Evolutionary conservation across 2,113 vertebrate species (phyloP).

Genomic region (Takifugu flavidus): DNA sequence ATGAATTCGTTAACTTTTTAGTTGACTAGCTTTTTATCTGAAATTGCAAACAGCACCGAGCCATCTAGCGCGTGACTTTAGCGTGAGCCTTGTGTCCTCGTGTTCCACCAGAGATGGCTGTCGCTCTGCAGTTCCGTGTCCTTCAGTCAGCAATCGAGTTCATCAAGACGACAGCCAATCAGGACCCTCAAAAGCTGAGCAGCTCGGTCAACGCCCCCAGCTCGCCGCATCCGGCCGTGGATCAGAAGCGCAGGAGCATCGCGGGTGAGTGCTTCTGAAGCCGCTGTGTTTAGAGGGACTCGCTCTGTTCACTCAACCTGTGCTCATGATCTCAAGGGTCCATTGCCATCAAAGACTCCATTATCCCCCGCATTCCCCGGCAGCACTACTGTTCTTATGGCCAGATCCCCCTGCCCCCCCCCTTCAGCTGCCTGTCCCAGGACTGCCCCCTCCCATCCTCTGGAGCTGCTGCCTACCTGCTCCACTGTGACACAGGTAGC

Average conservation of each 20-base stretch:
- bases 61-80: too few species aligned
- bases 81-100: neutral
- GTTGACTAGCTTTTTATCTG: neutral
- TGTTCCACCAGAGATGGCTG: conserved; percentile 82
- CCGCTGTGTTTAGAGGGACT: neutral
- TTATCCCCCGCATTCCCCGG: conserved; percentile 75
- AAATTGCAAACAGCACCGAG: too few species aligned
- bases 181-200: conserved; percentile 78
- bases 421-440: conserved; percentile 73
- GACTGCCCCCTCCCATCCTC: conserved; percentile 68
- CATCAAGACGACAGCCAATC: conserved; percentile 89
- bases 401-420: conserved; percentile 72
- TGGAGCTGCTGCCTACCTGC: conserved; percentile 63
- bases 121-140: conserved; percentile 87
- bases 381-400: conserved; percentile 77
- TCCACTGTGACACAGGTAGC: conserved; percentile 75
- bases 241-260: conserved; percentile 90
- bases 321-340: conserved; percentile 77
- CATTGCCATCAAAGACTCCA: conserved; percentile 83
- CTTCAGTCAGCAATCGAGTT: conserved; percentile 92
- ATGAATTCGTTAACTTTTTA: neutral
- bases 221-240: conserved; percentile 72
- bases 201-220: conserved; percentile 60
- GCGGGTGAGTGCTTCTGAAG: conserved; percentile 77
- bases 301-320: conserved; percentile 27